Conservation (phyloP, 2,888 invertebrate genomes). For the Drosophila meridiana region DNA sequence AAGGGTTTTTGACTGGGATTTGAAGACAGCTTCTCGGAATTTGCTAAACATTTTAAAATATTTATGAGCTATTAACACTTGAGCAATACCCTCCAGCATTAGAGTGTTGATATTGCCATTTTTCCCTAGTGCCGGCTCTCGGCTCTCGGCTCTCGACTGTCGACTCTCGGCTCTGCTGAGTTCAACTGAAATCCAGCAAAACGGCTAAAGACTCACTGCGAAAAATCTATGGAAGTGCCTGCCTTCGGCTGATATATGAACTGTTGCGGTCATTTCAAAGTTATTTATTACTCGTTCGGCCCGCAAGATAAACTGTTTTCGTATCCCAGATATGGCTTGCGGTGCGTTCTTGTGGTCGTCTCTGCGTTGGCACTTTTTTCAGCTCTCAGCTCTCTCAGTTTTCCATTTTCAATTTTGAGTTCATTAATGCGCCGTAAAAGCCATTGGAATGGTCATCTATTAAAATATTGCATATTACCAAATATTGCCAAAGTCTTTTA, state of each 20-base stretch:
- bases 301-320: slow-evolving; percentile 52
- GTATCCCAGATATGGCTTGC: slow-evolving; percentile 38
- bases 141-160: background rate
- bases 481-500: slow-evolving; percentile 23
- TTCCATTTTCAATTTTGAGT: slow-evolving; percentile 27
- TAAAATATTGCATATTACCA: slow-evolving; percentile 33
- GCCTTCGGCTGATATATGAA: slow-evolving; percentile 56
- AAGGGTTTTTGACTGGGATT: slow-evolving; percentile 51
- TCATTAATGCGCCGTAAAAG: slow-evolving; percentile 51
- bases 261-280: slow-evolving; percentile 66
- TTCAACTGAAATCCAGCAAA: slow-evolving; percentile 24
- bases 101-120: slow-evolving; percentile 35
- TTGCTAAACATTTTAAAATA: slow-evolving; percentile 81
- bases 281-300: slow-evolving; percentile 59
- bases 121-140: slow-evolving; percentile 2
- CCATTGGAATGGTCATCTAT: slow-evolving; percentile 32
- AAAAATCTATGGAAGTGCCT: slow-evolving; percentile 56
- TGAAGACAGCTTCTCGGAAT: slow-evolving; percentile 60
- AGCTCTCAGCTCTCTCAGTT: background rate
- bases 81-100: slow-evolving; percentile 55
- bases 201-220: slow-evolving; percentile 13
- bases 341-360: slow-evolving; percentile 44
- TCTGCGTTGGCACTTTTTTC: slow-evolving; percentile 2
- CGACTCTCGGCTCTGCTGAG: background rate
- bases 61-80: slow-evolving; percentile 81